Evolutionary conservation across 2,797 vertebrate species (phyloP), one percentile per base, ranked within the genome.

Genomic region (Cyclopterus lumpus): DNA sequence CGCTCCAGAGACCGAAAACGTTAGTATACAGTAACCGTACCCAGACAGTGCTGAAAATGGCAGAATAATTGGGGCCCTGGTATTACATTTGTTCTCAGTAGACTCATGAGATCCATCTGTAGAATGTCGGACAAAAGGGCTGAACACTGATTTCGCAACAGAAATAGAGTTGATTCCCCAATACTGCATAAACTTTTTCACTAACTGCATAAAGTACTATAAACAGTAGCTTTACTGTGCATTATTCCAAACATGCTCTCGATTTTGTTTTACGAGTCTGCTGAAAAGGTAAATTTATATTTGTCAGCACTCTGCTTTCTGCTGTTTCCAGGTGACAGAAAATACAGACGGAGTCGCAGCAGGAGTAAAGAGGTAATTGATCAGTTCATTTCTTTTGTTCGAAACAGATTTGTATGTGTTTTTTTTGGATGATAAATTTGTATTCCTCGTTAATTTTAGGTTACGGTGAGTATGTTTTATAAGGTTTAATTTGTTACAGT

Each of bases 361-460:
- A 97, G 97, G 95, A 99, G 98, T 95, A 99, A 99, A 99, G 98
- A 99, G 98, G 98, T 99, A 99, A 99, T 94, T 98, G 93, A 96
- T 93, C 90, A 90, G 93, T 96, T 95, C 78, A 92, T 94, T 95
- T 90, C 60, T 89, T 71, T 89, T 58, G 61, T 73, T 82, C 93
- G 74, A 90, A 89, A 71, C 67, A 80, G 57, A 85, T 85, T 77
- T 88, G 38, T n/a, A 68, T 91, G 74, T 82, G 78, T 81, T 79
- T 40, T 79, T 40, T 87, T 85, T 84, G 36, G 80, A 74, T 71
- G 16, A 24, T 30, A 63, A 84, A 75, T 63, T 87, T 79, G 62
- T 77, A 82, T 36, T 84, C 64, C 66, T 88, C 86, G 55, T 76
- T 92, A 93, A 79, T 64, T 88, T 82, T 89, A 92, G 88, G 86